phyloP scores from a whole-genome alignment of 2,797 vertebrate species.

The Psittacula derbiana region DNA sequence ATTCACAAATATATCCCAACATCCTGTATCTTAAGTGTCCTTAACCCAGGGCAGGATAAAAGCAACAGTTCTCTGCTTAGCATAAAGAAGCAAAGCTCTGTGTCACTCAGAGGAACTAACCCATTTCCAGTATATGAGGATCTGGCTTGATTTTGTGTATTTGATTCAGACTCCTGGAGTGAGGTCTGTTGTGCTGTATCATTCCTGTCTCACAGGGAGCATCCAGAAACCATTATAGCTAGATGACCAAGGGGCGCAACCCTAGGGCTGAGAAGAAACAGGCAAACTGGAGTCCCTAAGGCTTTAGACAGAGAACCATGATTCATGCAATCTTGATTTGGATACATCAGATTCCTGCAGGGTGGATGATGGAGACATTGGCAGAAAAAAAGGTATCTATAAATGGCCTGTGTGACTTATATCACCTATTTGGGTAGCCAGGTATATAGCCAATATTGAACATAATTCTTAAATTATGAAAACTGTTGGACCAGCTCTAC shows the following conservation, averaged over 20 bases:
- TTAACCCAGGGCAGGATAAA: not conserved
- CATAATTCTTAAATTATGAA: not conserved
- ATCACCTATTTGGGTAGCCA: not conserved
- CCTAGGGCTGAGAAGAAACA: not conserved
- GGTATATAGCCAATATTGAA: not conserved
- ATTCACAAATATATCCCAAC: not conserved
- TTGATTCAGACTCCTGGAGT: not conserved
- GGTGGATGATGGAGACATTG: not conserved
- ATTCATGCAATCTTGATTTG: not conserved
- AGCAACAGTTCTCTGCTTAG: not conserved
- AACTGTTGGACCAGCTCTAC: not conserved
- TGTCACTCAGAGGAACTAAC: not conserved
- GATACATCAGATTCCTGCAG: not conserved
- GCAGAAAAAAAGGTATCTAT: not conserved
- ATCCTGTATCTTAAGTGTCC: not conserved
- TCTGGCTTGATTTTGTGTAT: not conserved
- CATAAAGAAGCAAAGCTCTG: not conserved
- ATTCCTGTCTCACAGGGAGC: not conserved
- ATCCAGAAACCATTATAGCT: not conserved
- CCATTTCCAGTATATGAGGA: not conserved
- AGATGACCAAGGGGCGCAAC: accelerated
- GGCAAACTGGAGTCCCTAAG: not conserved
- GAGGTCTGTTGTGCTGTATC: not conserved
- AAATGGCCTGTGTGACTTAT: not conserved
- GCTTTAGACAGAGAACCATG: not conserved